A percentile compares a stretch with the other conserved stretches of the same genome.
These are phyloP conservation scores for Lacanobia wlatinum DNA, from an alignment of 2,888 invertebrate species.

Conservation along the genomic window DNA sequence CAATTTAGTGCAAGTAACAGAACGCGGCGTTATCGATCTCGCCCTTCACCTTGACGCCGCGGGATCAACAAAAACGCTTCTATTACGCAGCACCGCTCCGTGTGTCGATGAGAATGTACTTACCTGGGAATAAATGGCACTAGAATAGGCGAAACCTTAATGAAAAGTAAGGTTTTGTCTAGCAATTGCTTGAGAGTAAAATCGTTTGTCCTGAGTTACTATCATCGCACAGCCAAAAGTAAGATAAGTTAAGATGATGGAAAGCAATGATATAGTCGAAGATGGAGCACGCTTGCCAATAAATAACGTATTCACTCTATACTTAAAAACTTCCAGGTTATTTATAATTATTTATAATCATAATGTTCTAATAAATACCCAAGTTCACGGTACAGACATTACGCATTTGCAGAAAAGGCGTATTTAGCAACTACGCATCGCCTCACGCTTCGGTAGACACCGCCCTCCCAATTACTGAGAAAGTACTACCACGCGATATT, in stretches of 20 bases:
- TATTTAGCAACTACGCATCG: conserved; percentile 34
- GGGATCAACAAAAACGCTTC: conserved; percentile 55
- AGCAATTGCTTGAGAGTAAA: no score
- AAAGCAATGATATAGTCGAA: no score
- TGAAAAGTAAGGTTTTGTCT: no score
- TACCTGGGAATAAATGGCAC: conserved; percentile 3
- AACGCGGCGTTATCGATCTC: conserved; percentile 65
- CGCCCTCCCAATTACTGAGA: conserved; percentile 44
- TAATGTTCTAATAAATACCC: neutral
- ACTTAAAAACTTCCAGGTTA: no score
- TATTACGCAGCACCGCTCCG: conserved; percentile 52
- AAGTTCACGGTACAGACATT: conserved; percentile 12
- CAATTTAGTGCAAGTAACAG: conserved; percentile 49
- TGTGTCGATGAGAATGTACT: conserved; percentile 23
- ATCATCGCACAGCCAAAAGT: no score
- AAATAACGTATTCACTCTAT: no score
- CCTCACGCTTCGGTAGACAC: conserved; percentile 17
- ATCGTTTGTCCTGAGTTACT: no score
- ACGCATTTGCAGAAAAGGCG: conserved; percentile 28
- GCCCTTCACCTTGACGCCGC: conserved; percentile 68
- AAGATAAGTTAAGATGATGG: no score
- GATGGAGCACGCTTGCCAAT: no score
- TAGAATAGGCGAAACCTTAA: no score
- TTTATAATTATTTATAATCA: no score
- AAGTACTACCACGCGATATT: conserved; percentile 27